Conservation (phyloP, 2,888 invertebrate genomes). For the Lasioglossum calceatum region DNA sequence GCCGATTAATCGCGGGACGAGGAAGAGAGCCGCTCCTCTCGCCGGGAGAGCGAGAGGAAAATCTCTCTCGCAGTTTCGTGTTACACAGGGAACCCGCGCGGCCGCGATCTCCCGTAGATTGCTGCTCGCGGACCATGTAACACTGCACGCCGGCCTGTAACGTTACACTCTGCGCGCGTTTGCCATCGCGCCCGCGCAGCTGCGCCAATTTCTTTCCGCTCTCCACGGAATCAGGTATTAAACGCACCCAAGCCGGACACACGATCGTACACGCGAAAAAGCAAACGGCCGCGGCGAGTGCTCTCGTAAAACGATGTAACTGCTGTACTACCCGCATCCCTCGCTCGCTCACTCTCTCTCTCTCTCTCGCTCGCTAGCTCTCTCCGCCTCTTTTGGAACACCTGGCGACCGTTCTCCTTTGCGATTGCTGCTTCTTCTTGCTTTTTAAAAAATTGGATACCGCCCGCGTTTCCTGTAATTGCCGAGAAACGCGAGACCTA, state of each 20-base stretch:
- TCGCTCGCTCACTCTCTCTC: neutral
- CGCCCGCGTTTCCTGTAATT: neutral
- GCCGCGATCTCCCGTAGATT: constrained; percentile 43
- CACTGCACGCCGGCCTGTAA: constrained; percentile 48
- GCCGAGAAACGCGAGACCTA: neutral
- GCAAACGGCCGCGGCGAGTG: neutral
- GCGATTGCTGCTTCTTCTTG: neutral
- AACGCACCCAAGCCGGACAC: neutral
- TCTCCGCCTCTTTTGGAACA: neutral
- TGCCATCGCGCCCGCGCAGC: constrained; percentile 5
- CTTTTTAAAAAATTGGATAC: neutral
- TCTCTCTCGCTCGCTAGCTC: neutral
- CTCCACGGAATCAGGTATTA: neutral
- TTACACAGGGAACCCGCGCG: constrained; percentile 39
- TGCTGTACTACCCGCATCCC: neutral
- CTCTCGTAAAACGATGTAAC: neutral
- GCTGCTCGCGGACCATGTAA: constrained; percentile 44
- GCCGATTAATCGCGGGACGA: constrained; percentile 42
- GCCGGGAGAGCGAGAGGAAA: constrained; percentile 16
- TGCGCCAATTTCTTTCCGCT: constrained; percentile 1
- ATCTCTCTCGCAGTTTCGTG: constrained; percentile 39
- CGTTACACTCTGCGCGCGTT: constrained; percentile 40
- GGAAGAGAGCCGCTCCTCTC: neutral
- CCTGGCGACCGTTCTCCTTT: neutral
- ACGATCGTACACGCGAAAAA: neutral